Evolutionary conservation across 2,797 vertebrate genomes (phyloP).

Genomic region (Sandelia bainsii): DNA sequence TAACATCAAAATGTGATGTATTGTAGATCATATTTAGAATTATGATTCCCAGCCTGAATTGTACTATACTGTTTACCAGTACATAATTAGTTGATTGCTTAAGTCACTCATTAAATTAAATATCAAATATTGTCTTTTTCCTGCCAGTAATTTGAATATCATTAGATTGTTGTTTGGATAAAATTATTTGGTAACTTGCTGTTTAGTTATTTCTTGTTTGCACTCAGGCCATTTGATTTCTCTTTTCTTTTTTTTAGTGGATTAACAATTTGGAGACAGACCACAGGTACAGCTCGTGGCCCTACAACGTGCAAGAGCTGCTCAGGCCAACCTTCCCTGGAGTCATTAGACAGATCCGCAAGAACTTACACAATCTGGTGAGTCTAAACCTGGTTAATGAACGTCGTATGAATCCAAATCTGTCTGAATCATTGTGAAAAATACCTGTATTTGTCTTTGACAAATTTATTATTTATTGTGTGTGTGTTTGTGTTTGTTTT

Average conservation of each 20-base stretch:
- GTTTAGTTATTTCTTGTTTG: constrained; percentile 8
- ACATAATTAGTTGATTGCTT: too few relatives aligned
- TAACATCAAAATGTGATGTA: too few relatives aligned
- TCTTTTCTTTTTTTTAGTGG: constrained; percentile 86
- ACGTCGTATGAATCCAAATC: neutral
- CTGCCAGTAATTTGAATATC: too few relatives aligned
- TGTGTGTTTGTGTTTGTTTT: constrained; percentile 25
- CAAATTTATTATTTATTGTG: too few relatives aligned
- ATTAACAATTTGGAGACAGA: constrained; percentile 97
- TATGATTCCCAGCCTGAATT: too few relatives aligned
- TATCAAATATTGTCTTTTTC: too few relatives aligned
- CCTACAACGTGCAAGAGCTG: constrained; percentile 94
- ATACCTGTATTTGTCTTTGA: constrained; percentile 3
- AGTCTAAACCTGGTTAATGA: constrained; percentile 43
- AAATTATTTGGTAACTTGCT: too few relatives aligned
- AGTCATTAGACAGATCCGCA: constrained; percentile 97
- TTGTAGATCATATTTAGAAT: too few relatives aligned
- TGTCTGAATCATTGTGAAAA: constrained; percentile 5
- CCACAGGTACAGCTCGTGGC: constrained; percentile 92
- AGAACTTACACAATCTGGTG: constrained; percentile 98
- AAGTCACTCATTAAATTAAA: too few relatives aligned
- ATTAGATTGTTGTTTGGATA: too few relatives aligned
- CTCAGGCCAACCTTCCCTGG: constrained; percentile 97
- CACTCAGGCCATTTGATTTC: neutral
- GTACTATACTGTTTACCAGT: too few relatives aligned